Conservation (phyloP, 2,888 invertebrate species). For the Trachelus stipa region DNA sequence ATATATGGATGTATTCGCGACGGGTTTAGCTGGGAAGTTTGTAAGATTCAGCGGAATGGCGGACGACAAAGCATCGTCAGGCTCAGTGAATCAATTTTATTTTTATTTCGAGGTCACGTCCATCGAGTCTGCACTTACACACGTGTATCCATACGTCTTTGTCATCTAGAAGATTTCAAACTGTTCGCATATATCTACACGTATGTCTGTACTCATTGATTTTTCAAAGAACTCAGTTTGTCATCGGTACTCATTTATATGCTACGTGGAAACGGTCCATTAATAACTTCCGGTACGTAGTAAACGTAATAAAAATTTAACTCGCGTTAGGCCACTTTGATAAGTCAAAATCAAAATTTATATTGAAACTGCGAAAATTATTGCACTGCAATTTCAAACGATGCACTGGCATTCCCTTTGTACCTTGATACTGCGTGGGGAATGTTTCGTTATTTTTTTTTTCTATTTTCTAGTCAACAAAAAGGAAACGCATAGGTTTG, state of each 20-base stretch:
- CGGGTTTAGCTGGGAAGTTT: neutral
- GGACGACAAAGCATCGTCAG: neutral
- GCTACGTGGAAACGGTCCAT: neutral
- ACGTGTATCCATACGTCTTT: neutral
- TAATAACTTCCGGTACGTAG: neutral
- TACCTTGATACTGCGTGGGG: neutral
- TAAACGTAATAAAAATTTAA: neutral
- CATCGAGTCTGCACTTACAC: neutral
- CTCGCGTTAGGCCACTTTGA: neutral
- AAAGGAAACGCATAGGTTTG: neutral
- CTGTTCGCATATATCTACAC: neutral
- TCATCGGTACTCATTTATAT: neutral
- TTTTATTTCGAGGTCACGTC: conserved; percentile 1
- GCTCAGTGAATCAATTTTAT: neutral
- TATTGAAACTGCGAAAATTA: neutral
- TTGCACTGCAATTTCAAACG: neutral
- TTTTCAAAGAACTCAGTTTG: neutral
- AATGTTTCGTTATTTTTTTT: neutral
- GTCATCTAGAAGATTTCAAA: neutral
- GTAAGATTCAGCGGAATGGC: neutral
- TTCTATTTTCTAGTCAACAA: neutral
- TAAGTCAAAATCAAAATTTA: neutral
- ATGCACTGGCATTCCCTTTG: neutral
- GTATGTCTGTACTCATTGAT: neutral
- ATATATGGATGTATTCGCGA: neutral